Conservation (phyloP, 2,797 vertebrate species). For the Megalops cyprinoides region DNA sequence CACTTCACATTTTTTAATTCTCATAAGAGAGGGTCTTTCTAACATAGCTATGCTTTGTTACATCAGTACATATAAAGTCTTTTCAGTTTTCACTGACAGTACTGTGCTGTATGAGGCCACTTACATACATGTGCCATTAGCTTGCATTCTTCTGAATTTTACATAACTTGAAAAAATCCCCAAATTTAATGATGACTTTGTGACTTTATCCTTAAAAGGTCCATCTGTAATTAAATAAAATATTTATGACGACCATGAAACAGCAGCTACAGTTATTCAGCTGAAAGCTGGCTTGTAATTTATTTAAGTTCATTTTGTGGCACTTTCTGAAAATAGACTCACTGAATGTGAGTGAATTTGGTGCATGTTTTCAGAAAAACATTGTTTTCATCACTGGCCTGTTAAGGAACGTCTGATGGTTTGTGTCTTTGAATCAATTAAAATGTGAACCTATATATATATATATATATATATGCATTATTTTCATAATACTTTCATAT, state of each 20-base stretch:
- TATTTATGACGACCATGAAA: conserved; percentile 17
- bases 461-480: too few species aligned
- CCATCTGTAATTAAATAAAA: conserved; percentile 7
- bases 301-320: conserved; percentile 10
- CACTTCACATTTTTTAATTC: too few species aligned
- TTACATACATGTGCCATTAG: not conserved
- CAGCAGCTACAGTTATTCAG: not conserved
- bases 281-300: not conserved
- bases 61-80: not conserved
- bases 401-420: not conserved
- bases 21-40: not conserved
- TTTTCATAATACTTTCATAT: too few species aligned
- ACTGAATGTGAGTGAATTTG: not conserved
- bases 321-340: conserved; percentile 7
- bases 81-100: not conserved
- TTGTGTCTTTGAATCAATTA: not conserved
- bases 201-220: not conserved
- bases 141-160: too few species aligned
- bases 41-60: not conserved
- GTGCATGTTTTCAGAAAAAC: not conserved
- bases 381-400: not conserved
- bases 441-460: too few species aligned
- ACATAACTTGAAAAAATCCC: too few species aligned
- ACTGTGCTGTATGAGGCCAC: not conserved
- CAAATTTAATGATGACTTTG: not conserved